Evolutionary conservation across 2,797 vertebrate genomes (phyloP), one percentile per base, ranked within the genome.

Genomic region (Alosa sapidissima): DNA sequence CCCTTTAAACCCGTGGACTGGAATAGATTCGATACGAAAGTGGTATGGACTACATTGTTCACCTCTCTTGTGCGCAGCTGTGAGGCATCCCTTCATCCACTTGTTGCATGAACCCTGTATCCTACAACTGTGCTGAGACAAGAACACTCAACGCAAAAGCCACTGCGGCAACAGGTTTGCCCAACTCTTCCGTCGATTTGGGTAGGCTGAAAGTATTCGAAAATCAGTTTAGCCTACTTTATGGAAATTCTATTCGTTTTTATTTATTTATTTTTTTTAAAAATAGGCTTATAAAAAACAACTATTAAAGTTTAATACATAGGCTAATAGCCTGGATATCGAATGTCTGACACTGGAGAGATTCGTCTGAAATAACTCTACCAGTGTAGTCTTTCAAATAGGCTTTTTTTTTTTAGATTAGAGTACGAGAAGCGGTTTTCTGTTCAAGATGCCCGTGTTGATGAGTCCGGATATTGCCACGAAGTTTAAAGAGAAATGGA

Each of bases 401-500:
- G 13, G 9, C 28, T 14, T 33, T 41, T 72, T 41, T 78, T 19
- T 68, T 47, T 47, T 47, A 78, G 72, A 45, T 78, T 78, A 6
- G 19, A 78, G 1, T 6, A 7, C 14, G 36, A 47, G 72, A 45
- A 65, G 13, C 52, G 52, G 36, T 41, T 82, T 72, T 68, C 48
- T 82, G 72, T 11, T 19, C 36, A 94, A 89, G 81, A 97, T 97
- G 96, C 96, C 96, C 68, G 94, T 96, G 51, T 92, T 96, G 62
- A 94, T 94, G 24, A 95, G 93, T 72, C 93, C 95, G 5, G 94
- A 94, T 72, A 93, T 95, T 5, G 94, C 95, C 84, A 90, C 91
- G 81, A 95, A 91, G 93, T 96, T 94, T 84, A 91, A 94, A 85
- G 94, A 94, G 91, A 95, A 90, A 87, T 96, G 95, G 94, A 88